Evolutionary conservation across 2,113 vertebrate genomes (phyloP).

Genomic region (Lathamus discolor): DNA sequence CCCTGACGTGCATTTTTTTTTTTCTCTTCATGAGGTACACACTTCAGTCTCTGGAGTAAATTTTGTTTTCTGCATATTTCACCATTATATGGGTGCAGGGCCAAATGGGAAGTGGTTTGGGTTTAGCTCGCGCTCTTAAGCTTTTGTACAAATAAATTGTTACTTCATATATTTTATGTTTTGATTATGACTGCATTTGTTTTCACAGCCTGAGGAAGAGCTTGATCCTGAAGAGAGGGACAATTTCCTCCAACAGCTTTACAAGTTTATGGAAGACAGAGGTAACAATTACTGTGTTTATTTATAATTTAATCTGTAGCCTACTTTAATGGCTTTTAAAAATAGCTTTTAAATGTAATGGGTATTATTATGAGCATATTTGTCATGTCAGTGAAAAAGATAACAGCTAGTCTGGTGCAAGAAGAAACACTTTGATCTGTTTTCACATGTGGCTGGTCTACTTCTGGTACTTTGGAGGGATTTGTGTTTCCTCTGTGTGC

Average conservation of each 20-base stretch:
- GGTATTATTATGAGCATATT: not conserved
- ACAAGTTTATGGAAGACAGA: conserved; percentile 99
- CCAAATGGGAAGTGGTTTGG: not conserved
- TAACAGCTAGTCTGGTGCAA: not conserved
- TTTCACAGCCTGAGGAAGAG: conserved; percentile 91
- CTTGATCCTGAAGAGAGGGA: conserved; percentile 96
- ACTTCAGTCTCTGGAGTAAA: not conserved
- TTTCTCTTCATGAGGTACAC: not conserved
- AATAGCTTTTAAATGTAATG: not conserved
- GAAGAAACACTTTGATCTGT: not conserved
- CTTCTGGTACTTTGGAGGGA: not conserved
- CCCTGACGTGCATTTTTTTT: not conserved
- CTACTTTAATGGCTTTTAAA: not conserved
- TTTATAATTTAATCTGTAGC: not conserved
- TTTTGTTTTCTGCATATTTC: not conserved
- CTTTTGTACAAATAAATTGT: not conserved
- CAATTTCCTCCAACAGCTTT: conserved; percentile 97
- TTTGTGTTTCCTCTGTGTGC: no score
- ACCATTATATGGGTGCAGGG: not conserved
- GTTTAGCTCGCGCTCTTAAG: not conserved
- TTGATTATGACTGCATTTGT: conserved; percentile 10
- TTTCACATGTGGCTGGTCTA: not conserved
- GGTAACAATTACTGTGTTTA: conserved; percentile 37
- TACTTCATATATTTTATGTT: conserved; percentile 1
- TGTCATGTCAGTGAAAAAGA: not conserved